These are phyloP conservation scores for Halichoerus grypus DNA, from an alignment of 2,113 vertebrate genomes.

Conservation along the genomic window DNA sequence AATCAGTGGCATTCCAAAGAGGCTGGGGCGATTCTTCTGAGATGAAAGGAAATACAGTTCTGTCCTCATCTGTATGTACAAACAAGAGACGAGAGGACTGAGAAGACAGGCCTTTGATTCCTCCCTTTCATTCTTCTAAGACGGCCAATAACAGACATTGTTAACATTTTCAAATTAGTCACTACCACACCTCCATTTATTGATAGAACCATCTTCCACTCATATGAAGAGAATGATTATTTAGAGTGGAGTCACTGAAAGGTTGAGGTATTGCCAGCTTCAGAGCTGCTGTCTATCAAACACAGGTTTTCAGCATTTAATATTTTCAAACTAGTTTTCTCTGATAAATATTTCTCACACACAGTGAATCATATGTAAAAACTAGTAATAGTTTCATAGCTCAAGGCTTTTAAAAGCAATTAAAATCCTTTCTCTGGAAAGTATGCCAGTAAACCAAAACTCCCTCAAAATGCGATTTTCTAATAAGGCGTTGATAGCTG, in stretches of 20 bases:
- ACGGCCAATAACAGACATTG: background rate
- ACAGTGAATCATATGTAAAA: slow-evolving; percentile 33
- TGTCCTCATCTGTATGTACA: slow-evolving; percentile 93
- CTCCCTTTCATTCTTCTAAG: background rate
- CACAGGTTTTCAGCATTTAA: slow-evolving; percentile 40
- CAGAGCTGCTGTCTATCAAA: slow-evolving; percentile 8
- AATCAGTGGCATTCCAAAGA: slow-evolving; percentile 98
- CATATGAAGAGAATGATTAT: slow-evolving; percentile 24
- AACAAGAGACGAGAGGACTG: slow-evolving; percentile 52
- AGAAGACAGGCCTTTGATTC: background rate
- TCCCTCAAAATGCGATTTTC: background rate
- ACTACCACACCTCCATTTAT: background rate
- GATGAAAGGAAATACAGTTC: slow-evolving; percentile 98
- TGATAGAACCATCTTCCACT: background rate
- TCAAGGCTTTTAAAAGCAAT: slow-evolving; percentile 50
- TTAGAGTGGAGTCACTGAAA: slow-evolving; percentile 9
- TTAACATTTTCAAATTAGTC: slow-evolving; percentile 40
- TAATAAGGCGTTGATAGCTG: background rate
- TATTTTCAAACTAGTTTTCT: slow-evolving; percentile 49
- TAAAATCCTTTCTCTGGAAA: slow-evolving; percentile 28
- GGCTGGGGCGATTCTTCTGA: slow-evolving; percentile 98
- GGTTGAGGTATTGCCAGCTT: background rate
- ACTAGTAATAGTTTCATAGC: background rate
- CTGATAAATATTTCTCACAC: background rate
- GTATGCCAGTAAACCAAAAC: slow-evolving; percentile 12